Evolutionary conservation across 2,888 invertebrate species (phyloP), one percentile per base, ranked within the genome.

Genomic region (Drosophila trichaetosa): DNA sequence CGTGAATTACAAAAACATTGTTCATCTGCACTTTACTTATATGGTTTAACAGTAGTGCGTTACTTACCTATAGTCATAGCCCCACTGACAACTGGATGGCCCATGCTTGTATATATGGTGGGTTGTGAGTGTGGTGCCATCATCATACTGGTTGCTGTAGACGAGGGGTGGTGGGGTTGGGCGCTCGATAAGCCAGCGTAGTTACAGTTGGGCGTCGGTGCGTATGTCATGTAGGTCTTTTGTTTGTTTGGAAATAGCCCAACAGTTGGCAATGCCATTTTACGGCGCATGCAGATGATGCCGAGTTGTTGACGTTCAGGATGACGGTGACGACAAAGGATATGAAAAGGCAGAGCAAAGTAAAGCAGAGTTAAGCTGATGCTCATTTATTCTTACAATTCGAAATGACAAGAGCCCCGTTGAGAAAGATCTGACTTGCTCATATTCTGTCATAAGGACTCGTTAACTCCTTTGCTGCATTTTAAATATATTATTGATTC

Each of bases 161-260:
- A 81, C 52, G 80, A 81, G 16, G 80, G 69, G 46, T 84, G 82
- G n/a, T 86, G 86, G 72, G 91, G 85, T 61, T 72, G 87, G 56
- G 73, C 66, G 83, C 86, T 72, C 21, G 88, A 84, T 59, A 92
- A 74, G 69, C 90, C 90, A 58, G 90, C 91, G 74, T 92, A 93
- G 73, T 90, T 89, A 74, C 91, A 91, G 74, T 83, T 91, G 61
- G 91, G 91, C 65, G 93, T 91, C 59, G 93, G 93, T 65, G 92
- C 92, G 83, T 93, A 92, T 73, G 92, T 90, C 89, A 92, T 91
- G 71, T 92, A 93, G 59, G 91, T 91, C 92, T 87, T 75, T 80
- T 85, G 80, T 80, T 73, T 79, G 72, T 84, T 65, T 59, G 63
- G 62, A 21, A 54, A 67, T 65, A 42, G 40, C 61, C 67, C 67